Conservation (phyloP, 2,113 vertebrate genomes). For the Haemorhous mexicanus region DNA sequence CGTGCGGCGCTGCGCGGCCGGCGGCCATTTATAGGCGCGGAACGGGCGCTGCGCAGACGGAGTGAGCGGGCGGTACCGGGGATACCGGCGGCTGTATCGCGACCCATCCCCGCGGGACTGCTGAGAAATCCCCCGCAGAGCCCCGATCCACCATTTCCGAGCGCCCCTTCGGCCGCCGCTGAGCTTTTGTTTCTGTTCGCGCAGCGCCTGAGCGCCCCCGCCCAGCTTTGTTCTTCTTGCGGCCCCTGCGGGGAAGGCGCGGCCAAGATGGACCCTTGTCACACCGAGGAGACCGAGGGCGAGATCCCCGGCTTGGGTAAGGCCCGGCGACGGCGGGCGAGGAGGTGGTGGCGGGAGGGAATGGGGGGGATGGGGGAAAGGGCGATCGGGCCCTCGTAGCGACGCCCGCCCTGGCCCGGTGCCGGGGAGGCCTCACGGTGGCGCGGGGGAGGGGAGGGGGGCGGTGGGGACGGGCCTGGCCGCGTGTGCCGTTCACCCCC, state of each 20-base stretch:
- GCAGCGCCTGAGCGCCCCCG: neutral
- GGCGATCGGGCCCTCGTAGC: no score
- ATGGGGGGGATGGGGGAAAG: no score
- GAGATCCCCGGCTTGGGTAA: neutral
- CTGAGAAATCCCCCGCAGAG: neutral
- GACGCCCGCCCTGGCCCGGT: no score
- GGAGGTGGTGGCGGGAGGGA: no score
- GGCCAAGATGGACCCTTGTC: neutral
- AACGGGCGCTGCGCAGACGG: neutral
- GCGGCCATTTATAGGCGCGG: slow-evolving; percentile 1
- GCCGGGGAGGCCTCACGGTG: no score
- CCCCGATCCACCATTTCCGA: neutral
- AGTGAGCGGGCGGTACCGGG: neutral
- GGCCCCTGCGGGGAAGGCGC: neutral
- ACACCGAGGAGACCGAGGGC: neutral
- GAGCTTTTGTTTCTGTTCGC: neutral
- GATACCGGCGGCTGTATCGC: neutral
- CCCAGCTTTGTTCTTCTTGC: neutral
- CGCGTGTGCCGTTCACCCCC: no score
- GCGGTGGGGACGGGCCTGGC: no score
- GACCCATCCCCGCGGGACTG: neutral
- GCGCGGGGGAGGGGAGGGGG: no score
- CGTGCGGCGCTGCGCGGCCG: neutral
- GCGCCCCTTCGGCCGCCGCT: neutral
- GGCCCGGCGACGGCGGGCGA: no score